These are phyloP conservation scores for Polymixis flavicincta DNA, from an alignment of 2,888 invertebrate species.

Conservation along the genomic window DNA sequence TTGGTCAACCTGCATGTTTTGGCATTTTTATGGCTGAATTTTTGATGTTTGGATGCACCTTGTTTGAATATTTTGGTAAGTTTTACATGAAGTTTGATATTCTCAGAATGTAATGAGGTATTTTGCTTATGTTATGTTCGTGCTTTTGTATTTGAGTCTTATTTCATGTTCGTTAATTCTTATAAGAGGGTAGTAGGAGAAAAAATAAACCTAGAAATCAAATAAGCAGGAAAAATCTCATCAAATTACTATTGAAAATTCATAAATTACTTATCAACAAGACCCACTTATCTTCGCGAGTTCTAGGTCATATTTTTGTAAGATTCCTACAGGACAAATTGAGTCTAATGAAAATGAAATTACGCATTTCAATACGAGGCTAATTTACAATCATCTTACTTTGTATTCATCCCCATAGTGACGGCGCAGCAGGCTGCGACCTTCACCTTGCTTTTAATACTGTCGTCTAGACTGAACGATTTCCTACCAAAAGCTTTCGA, in stretches of 20 bases:
- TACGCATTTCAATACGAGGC: conserved; percentile 70
- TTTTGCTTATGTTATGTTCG: not conserved
- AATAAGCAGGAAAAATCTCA: conserved; percentile 17
- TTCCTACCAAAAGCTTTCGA: conserved; percentile 69
- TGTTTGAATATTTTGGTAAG: conserved; percentile 24
- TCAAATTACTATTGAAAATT: not conserved
- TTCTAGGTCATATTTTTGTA: conserved; percentile 59
- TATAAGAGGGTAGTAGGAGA: not conserved
- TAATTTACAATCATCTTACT: conserved; percentile 75
- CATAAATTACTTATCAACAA: conserved; percentile 13
- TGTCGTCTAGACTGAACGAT: conserved; percentile 72
- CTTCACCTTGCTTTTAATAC: conserved; percentile 82
- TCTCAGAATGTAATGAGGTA: conserved; percentile 14
- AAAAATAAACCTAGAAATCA: not conserved
- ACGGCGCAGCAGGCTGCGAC: conserved; percentile 73
- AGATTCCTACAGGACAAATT: conserved; percentile 56
- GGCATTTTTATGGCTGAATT: conserved; percentile 51
- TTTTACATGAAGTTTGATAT: conserved; percentile 11
- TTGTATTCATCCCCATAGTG: conserved; percentile 75
- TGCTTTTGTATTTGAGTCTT: conserved; percentile 7
- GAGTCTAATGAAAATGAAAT: conserved; percentile 58
- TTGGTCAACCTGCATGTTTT: conserved; percentile 64
- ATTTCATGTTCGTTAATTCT: conserved; percentile 20
- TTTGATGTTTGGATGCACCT: conserved; percentile 46
- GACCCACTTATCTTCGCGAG: conserved; percentile 22